Base-by-base conservation (phyloP, 2,888 invertebrate species). In the Hylaea fasciaria region DNA sequence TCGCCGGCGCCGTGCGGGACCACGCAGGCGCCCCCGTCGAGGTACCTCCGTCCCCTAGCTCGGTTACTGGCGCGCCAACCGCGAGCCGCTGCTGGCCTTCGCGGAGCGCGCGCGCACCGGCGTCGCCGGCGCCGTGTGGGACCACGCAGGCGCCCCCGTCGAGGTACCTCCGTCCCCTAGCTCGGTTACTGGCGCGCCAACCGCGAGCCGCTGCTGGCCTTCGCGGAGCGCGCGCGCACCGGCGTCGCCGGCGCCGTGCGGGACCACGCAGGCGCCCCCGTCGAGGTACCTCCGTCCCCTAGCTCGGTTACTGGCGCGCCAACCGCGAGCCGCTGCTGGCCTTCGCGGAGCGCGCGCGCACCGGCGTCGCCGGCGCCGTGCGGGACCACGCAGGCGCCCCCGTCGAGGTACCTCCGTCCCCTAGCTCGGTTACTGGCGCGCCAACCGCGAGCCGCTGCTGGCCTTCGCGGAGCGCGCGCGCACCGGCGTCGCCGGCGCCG, bases 101-200 rank as follows among this genome's bases (percentile, higher is more conserved):
- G 94, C 99, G 68, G 97, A 98, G 81, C 95, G 97, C 79, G 93
- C 93, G 0, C 96, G 97, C 73, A 94, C 95, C 71, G 97, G 92
- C 0, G 74, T 89, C 17, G 89, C 86, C 81, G 96, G 96, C 0
- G 82, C 95, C 29, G 95, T 98, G 0, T 74, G 84, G 0, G 95
- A 96, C 76, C 87, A 91, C 5, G 86, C 93, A 8, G 94, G 94
- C 0, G 83, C 92, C 28, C 94, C 96, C 0, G 89, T 98, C 11
- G 89, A 94, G 80, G 92, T 91, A 56, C 41, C 58, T n/a, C 10
- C n/a, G n/a, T n/a, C n/a, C n/a, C n/a, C n/a, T n/a, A n/a, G n/a
- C n/a, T n/a, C n/a, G n/a, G n/a, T n/a, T 96, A 96, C 89, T 99
- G 99, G 99, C 81, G 87, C 1, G 93, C 95, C 65, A 99, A 99